Conservation (phyloP, 2,888 invertebrate species). For the Oscheius sp. region DNA sequence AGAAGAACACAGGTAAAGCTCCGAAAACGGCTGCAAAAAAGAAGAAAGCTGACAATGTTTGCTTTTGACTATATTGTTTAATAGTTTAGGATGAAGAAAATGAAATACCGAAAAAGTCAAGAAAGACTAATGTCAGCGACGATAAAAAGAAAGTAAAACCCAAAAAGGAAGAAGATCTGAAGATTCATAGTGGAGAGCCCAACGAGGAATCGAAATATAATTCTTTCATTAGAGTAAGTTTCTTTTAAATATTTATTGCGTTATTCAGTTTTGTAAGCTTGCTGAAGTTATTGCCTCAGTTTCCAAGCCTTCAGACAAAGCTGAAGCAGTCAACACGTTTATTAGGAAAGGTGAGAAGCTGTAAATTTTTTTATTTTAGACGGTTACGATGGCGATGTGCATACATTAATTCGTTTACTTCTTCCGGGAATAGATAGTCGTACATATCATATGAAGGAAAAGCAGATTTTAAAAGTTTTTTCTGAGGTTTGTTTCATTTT, state of each 20-base stretch:
- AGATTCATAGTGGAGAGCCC: too few relatives aligned
- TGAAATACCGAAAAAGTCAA: background rate
- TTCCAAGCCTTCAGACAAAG: slow-evolving; percentile 45
- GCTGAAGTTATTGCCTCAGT: slow-evolving; percentile 47
- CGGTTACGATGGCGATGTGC: slow-evolving; percentile 48
- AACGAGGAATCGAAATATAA: slow-evolving; percentile 46
- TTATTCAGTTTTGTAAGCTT: slow-evolving; percentile 50
- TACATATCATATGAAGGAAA: slow-evolving; percentile 90
- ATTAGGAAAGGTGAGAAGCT: slow-evolving; percentile 38
- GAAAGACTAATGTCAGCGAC: too few relatives aligned
- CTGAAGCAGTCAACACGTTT: slow-evolving; percentile 35
- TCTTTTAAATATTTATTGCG: background rate
- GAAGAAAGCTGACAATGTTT: too few relatives aligned
- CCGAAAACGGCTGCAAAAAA: slow-evolving; percentile 26
- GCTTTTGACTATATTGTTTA: too few relatives aligned
- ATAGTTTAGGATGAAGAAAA: slow-evolving; percentile 8
- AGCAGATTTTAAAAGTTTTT: slow-evolving; percentile 88
- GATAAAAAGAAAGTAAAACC: background rate
- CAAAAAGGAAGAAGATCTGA: slow-evolving; percentile 19
- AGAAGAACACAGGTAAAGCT: slow-evolving; percentile 31
- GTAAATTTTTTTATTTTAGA: slow-evolving; percentile 27
- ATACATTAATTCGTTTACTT: slow-evolving; percentile 83
- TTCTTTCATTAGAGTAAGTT: slow-evolving; percentile 41
- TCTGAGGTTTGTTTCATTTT: slow-evolving; percentile 72
- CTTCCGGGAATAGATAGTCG: slow-evolving; percentile 84